Conservation (phyloP, 2,888 invertebrate genomes). For the Lasioglossum morio region DNA sequence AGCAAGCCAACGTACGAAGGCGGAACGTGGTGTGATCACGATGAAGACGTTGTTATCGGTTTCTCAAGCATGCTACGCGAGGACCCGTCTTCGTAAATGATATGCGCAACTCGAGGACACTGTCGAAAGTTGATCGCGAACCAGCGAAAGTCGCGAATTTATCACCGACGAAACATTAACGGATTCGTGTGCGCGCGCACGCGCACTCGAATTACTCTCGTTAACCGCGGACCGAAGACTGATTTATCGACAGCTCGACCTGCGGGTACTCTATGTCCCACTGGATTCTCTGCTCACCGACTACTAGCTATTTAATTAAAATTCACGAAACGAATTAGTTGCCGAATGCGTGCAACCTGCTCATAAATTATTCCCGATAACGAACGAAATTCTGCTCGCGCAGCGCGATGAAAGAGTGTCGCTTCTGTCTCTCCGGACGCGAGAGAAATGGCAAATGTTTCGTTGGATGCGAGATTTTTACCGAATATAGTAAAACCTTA, state of each 20-base stretch:
- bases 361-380: slow-evolving; percentile 19
- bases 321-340: background rate
- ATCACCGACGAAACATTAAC: slow-evolving; percentile 46
- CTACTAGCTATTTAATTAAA: slow-evolving; percentile 14
- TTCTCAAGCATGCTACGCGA: slow-evolving; percentile 16
- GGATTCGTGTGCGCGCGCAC: background rate
- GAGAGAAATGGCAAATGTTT: background rate
- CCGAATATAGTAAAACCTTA: background rate
- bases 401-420: background rate
- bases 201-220: slow-evolving; percentile 32
- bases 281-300: background rate
- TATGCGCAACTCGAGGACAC: slow-evolving; percentile 40
- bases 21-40: slow-evolving; percentile 30
- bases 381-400: background rate
- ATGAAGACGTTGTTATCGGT: slow-evolving; percentile 54
- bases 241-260: slow-evolving; percentile 44
- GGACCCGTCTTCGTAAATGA: slow-evolving; percentile 30
- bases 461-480: background rate
- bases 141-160: slow-evolving; percentile 36
- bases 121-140: slow-evolving; percentile 50
- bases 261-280: background rate
- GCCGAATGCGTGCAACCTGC: background rate
- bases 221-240: slow-evolving; percentile 31
- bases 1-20: slow-evolving; percentile 15
- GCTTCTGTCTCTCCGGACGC: background rate